Conservation (phyloP, 2,888 invertebrate genomes). For the Lasioglossum malachurum region DNA sequence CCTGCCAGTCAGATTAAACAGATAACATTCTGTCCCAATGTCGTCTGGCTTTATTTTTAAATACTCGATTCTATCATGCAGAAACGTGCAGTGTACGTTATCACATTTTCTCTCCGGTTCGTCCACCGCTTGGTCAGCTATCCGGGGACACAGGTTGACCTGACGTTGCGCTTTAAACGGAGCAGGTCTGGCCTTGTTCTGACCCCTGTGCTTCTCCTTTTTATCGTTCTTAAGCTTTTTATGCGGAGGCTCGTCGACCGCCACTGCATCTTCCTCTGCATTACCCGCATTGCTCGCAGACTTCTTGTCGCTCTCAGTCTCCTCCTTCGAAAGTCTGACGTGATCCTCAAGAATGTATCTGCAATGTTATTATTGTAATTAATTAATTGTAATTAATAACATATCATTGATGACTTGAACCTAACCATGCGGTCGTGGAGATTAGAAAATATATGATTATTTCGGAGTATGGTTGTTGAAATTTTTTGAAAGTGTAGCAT, state of each 20-base stretch:
- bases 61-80: slow-evolving; percentile 92
- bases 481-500: neutral
- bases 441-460: slow-evolving; percentile 24
- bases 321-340: slow-evolving; percentile 82
- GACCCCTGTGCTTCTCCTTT: slow-evolving; percentile 87
- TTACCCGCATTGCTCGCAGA: slow-evolving; percentile 67
- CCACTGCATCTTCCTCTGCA: slow-evolving; percentile 36
- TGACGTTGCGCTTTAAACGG: slow-evolving; percentile 88
- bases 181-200: slow-evolving; percentile 92
- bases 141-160: slow-evolving; percentile 89
- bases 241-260: slow-evolving; percentile 75
- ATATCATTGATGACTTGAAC: neutral
- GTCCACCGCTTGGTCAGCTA: slow-evolving; percentile 86
- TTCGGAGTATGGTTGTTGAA: neutral
- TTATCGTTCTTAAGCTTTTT: slow-evolving; percentile 83
- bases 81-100: slow-evolving; percentile 90
- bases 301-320: slow-evolving; percentile 84
- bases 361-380: slow-evolving; percentile 54
- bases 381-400: neutral
- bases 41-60: slow-evolving; percentile 90
- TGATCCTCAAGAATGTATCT: slow-evolving; percentile 85
- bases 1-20: slow-evolving; percentile 90
- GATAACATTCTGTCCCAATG: slow-evolving; percentile 88
- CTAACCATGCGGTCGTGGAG: slow-evolving; percentile 28
- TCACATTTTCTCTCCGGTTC: slow-evolving; percentile 85